Evolutionary conservation across 2,888 invertebrate species (phyloP).

Genomic region (Noctua pronuba): DNA sequence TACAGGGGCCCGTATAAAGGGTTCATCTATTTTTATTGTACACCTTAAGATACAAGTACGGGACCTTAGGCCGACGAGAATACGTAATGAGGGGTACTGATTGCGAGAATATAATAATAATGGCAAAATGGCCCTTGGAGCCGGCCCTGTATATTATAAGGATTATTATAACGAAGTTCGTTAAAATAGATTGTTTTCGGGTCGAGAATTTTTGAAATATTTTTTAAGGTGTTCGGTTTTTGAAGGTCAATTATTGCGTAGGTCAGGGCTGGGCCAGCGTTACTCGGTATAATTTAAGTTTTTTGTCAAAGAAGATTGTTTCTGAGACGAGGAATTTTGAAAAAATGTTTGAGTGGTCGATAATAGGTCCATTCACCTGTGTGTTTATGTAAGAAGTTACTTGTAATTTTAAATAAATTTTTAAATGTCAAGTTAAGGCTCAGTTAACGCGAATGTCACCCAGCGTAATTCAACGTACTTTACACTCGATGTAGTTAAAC

Average conservation of each 20-base stretch:
- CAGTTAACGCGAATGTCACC: background rate
- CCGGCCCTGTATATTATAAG: constrained; percentile 36
- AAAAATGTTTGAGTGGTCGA: background rate
- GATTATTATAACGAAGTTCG: constrained; percentile 48
- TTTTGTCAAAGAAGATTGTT: background rate
- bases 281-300: background rate
- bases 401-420: background rate
- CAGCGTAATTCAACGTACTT: background rate
- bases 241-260: background rate
- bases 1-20: constrained; percentile 73
- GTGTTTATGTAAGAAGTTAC: background rate
- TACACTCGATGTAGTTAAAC: background rate
- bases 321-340: background rate
- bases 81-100: constrained; percentile 67
- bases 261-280: background rate
- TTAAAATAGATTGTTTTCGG: constrained; percentile 51
- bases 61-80: constrained; percentile 65
- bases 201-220: background rate
- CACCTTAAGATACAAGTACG: constrained; percentile 65
- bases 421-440: background rate
- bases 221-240: background rate
- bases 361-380: background rate
- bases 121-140: constrained; percentile 41
- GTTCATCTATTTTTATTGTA: constrained; percentile 79
- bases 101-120: constrained; percentile 65